Conservation (phyloP, 2,797 vertebrate genomes). For the Carduelis carduelis region DNA sequence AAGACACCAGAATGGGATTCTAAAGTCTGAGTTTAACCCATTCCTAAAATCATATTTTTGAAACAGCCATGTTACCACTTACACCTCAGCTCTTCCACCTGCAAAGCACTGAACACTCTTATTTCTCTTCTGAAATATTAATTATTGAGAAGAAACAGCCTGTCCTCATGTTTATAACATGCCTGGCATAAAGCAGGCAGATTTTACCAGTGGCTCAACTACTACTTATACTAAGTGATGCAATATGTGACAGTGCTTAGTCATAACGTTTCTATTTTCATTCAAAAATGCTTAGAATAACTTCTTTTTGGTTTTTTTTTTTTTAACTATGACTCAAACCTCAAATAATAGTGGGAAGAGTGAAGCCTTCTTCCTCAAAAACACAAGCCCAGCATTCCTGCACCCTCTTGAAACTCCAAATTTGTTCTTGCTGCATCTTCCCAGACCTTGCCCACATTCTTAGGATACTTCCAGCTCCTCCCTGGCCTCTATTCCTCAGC, state of each 20-base stretch:
- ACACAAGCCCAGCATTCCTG: neutral
- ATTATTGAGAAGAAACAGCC: neutral
- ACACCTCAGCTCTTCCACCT: neutral
- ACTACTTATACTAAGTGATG: neutral
- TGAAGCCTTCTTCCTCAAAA: neutral
- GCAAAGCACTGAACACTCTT: neutral
- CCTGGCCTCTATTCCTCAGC: neutral
- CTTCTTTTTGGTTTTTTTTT: neutral
- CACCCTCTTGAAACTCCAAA: neutral
- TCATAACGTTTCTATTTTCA: conserved; percentile 25
- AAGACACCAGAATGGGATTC: neutral
- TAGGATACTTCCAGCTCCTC: neutral
- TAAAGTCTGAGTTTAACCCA: neutral
- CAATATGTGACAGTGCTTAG: conserved; percentile 4
- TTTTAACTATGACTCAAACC: neutral
- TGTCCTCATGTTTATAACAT: neutral
- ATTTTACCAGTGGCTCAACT: neutral
- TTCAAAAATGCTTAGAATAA: neutral
- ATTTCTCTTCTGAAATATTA: neutral
- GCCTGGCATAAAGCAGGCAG: neutral
- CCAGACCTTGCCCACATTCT: neutral
- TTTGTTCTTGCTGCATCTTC: neutral
- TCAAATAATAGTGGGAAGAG: neutral
- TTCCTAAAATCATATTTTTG: neutral
- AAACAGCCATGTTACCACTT: neutral